These are phyloP conservation scores for Neuroscelio doddi DNA, from an alignment of 2,888 invertebrate genomes.

Conservation along the genomic window DNA sequence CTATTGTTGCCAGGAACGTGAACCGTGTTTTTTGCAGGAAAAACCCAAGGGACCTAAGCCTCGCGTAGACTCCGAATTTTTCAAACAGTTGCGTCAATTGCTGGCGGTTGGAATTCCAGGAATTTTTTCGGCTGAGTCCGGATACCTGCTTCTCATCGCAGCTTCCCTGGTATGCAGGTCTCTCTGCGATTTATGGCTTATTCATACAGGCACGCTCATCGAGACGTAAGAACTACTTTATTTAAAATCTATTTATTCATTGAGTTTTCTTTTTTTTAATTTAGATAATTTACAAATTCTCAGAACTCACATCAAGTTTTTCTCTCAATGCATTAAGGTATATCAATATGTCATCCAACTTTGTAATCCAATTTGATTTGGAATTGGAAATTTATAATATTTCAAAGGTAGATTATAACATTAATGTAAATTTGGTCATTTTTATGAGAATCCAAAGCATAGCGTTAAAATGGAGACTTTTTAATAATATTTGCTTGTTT, in stretches of 20 bases:
- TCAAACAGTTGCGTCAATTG: slow-evolving; percentile 79
- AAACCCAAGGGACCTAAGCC: slow-evolving; percentile 76
- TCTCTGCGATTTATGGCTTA: slow-evolving; percentile 97
- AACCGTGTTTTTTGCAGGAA: slow-evolving; percentile 68
- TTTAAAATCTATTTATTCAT: slow-evolving; percentile 30
- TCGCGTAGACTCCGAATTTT: slow-evolving; percentile 83
- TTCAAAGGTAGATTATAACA: too few species aligned
- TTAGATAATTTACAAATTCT: too few species aligned
- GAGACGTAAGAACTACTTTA: slow-evolving; percentile 82
- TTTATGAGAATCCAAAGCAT: too few species aligned
- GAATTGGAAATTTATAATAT: too few species aligned
- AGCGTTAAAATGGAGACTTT: too few species aligned
- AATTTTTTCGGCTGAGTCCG: slow-evolving; percentile 83
- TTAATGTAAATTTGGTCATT: too few species aligned
- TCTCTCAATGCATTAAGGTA: too few species aligned
- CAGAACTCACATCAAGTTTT: too few species aligned
- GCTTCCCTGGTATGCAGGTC: slow-evolving; percentile 88
- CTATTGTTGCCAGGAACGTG: too few species aligned
- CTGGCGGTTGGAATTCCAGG: slow-evolving; percentile 81
- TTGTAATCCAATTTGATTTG: too few species aligned
- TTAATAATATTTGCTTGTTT: too few species aligned
- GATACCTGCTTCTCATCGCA: slow-evolving; percentile 83
- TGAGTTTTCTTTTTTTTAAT: slow-evolving; percentile 64
- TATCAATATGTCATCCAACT: too few species aligned
- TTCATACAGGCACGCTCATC: slow-evolving; percentile 92